Percentiles rank a stretch among this genome's conserved stretches.
Conservation (phyloP, 64 coral and sea anemone genomes). For the Porites lutea region DNA sequence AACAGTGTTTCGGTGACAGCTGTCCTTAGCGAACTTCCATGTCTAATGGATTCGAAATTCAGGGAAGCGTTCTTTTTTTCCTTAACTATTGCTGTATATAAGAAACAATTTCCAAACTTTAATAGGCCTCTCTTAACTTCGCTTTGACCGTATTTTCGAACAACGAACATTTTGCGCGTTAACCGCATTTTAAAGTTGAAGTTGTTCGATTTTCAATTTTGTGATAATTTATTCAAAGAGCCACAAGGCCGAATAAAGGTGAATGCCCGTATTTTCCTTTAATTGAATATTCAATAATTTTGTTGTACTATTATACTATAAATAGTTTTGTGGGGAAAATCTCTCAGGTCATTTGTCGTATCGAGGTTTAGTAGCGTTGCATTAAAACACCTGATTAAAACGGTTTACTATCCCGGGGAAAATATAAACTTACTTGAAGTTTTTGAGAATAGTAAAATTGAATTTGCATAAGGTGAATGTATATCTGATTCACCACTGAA, state of each 20-base stretch:
- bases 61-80: neutral
- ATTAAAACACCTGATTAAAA: neutral
- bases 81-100: neutral
- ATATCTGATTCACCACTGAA: neutral
- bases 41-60: neutral
- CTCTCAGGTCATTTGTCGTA: neutral
- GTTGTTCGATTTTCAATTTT: neutral
- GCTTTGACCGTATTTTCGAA: neutral
- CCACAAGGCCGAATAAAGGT: conserved; percentile 3
- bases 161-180: neutral
- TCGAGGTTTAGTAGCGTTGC: neutral
- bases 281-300: conserved; percentile 60
- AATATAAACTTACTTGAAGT: too few species aligned
- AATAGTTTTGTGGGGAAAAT: neutral
- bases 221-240: conserved; percentile 41
- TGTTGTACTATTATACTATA: neutral
- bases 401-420: too few species aligned
- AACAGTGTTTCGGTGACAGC: conserved; percentile 17
- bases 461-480: neutral
- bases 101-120: neutral
- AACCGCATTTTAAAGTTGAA: neutral
- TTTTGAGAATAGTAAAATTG: too few species aligned
- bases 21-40: conserved; percentile 18
- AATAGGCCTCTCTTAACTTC: neutral
- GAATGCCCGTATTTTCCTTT: conserved; percentile 24